Conservation (phyloP, 1,140 invertebrate species). For the Ephestia elutella region DNA sequence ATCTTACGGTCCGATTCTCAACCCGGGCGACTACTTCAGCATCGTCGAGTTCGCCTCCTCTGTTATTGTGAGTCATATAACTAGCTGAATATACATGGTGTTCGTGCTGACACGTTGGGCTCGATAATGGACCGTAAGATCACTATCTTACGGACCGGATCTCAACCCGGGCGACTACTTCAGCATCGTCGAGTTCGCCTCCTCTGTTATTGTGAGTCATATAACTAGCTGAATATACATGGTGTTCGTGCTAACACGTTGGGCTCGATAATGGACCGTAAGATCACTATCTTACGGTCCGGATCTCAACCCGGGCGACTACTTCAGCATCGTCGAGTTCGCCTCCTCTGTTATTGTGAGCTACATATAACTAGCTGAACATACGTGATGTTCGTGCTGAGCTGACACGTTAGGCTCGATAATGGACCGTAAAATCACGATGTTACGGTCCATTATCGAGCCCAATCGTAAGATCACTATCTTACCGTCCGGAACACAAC, state of each 20-base stretch:
- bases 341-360: slow-evolving; percentile 71
- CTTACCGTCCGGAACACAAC: slow-evolving; percentile 78
- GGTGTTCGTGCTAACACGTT: slow-evolving; percentile 82
- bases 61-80: slow-evolving; percentile 63
- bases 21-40: slow-evolving; percentile 78
- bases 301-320: slow-evolving; percentile 77
- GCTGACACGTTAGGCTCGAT: slow-evolving; percentile 84
- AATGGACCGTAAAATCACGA: slow-evolving; percentile 80
- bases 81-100: slow-evolving; percentile 74
- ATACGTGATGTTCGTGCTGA: slow-evolving; percentile 82
- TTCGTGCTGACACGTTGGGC: slow-evolving; percentile 82
- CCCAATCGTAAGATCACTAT: slow-evolving; percentile 78
- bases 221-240: slow-evolving; percentile 69
- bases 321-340: slow-evolving; percentile 81
- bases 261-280: slow-evolving; percentile 80
- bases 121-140: slow-evolving; percentile 82
- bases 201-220: slow-evolving; percentile 64
- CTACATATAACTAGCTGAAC: slow-evolving; percentile 20
- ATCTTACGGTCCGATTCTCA: slow-evolving; percentile 78
- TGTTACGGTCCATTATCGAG: slow-evolving; percentile 76
- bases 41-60: slow-evolving; percentile 78
- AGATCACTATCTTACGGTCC: slow-evolving; percentile 80
- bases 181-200: slow-evolving; percentile 79
- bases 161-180: slow-evolving; percentile 78
- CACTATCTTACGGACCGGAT: slow-evolving; percentile 77